Evolutionary conservation across 2,113 vertebrate genomes (phyloP).

Genomic region (Neopipo cinnamomea): DNA sequence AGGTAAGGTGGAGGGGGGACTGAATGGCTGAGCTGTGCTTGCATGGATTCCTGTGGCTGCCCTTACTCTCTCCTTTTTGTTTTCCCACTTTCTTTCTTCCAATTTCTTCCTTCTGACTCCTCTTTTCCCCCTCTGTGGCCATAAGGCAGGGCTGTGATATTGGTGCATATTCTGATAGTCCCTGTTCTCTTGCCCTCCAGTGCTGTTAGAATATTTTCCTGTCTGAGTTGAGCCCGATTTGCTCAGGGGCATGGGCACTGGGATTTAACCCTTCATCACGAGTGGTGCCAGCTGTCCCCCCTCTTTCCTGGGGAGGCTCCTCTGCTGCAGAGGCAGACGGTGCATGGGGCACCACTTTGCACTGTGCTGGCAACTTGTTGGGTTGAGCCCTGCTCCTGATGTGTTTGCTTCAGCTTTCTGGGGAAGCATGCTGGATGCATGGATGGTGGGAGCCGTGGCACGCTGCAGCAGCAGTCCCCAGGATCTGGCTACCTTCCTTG

Average conservation of each 20-base stretch:
- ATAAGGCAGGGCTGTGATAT: neutral
- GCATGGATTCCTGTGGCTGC: neutral
- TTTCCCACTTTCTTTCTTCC: neutral
- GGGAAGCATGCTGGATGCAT: neutral
- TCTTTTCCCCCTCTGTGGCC: neutral
- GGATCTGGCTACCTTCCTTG: neutral
- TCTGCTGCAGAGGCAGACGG: accelerated
- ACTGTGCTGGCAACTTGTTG: accelerated
- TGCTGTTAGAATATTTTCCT: neutral
- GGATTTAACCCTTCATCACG: neutral
- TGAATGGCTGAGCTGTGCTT: neutral
- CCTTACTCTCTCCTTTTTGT: neutral
- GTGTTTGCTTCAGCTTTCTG: neutral
- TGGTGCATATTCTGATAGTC: neutral
- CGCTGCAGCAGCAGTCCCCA: neutral
- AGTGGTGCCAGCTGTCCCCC: neutral
- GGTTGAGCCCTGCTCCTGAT: neutral
- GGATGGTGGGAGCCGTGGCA: neutral
- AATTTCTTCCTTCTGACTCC: neutral
- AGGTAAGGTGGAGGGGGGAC: slow-evolving; percentile 73
- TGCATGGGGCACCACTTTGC: neutral
- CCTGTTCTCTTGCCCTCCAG: neutral
- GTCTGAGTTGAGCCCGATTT: neutral
- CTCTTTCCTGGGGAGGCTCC: accelerated
- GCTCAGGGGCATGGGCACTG: neutral